phyloP scores from a whole-genome alignment of 2,113 vertebrate species.

The Morone chrysops region DNA sequence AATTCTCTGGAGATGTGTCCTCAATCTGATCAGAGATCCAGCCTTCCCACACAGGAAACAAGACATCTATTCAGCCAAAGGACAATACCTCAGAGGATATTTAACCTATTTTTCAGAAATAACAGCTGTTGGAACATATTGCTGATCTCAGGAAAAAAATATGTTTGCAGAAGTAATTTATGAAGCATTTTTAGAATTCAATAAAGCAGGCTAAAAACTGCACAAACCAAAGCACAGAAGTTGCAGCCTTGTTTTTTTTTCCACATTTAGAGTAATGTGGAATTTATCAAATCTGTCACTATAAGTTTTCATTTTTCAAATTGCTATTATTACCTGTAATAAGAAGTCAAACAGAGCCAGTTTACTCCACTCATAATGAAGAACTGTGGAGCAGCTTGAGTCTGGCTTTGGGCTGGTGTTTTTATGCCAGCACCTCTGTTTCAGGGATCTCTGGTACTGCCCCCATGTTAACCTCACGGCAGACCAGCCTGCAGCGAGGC shows the following conservation, averaged over 20 bases:
- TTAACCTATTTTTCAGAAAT: neutral
- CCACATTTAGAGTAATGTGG: neutral
- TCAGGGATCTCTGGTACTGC: constrained; percentile 89
- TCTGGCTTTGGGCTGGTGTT: constrained; percentile 88
- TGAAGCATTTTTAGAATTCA: constrained; percentile 2
- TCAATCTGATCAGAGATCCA: constrained; percentile 6
- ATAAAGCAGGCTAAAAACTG: neutral
- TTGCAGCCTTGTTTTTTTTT: neutral
- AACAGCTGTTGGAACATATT: constrained; percentile 31
- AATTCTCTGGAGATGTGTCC: neutral
- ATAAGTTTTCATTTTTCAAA: neutral
- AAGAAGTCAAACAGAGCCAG: constrained; percentile 96
- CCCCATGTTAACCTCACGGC: constrained; percentile 90
- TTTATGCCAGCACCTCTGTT: constrained; percentile 91
- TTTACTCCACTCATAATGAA: constrained; percentile 95
- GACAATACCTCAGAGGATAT: constrained; percentile 29
- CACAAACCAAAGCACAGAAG: neutral
- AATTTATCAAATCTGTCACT: neutral
- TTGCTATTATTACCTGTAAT: constrained; percentile 87
- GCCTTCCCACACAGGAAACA: constrained; percentile 56
- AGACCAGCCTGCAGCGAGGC: constrained; percentile 81
- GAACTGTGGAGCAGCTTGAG: constrained; percentile 88
- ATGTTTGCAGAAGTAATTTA: neutral
- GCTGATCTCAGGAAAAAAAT: neutral
- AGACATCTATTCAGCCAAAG: constrained; percentile 25